These are phyloP conservation scores for Aphis gossypii DNA, from an alignment of 1,140 invertebrate species.

Conservation along the genomic window DNA sequence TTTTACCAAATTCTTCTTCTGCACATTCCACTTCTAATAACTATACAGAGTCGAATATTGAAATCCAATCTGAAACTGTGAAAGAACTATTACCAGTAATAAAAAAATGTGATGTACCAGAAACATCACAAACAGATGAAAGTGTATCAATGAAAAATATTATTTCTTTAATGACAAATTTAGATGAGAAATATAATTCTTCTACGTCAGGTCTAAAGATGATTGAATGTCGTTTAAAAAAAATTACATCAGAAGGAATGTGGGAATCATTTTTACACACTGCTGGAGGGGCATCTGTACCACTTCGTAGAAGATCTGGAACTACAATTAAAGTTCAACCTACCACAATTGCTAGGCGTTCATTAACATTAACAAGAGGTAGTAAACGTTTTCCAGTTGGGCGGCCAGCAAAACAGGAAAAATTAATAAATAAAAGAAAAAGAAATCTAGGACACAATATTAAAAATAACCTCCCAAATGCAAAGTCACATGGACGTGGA, in stretches of 20 bases:
- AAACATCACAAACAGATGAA: background rate
- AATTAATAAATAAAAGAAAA: background rate
- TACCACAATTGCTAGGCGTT: background rate
- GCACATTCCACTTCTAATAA: background rate
- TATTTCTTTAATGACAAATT: background rate
- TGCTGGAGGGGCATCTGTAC: background rate
- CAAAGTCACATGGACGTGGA: background rate
- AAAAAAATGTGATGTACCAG: background rate
- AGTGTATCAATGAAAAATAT: background rate
- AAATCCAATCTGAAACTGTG: background rate
- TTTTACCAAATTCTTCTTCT: background rate
- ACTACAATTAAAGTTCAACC: background rate
- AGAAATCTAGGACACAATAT: background rate
- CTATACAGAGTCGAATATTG: background rate
- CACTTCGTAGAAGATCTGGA: constrained; percentile 3
- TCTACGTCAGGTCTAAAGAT: background rate
- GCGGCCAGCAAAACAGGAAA: background rate
- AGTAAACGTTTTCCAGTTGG: background rate
- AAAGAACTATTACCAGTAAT: background rate
- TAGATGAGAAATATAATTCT: background rate
- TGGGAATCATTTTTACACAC: constrained; percentile 2
- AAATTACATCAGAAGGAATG: background rate
- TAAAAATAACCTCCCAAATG: background rate
- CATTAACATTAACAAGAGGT: background rate
- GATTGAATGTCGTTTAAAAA: background rate